Base-by-base conservation (phyloP, 1,140 invertebrate genomes). In the Pseudomyrmex concolor region DNA sequence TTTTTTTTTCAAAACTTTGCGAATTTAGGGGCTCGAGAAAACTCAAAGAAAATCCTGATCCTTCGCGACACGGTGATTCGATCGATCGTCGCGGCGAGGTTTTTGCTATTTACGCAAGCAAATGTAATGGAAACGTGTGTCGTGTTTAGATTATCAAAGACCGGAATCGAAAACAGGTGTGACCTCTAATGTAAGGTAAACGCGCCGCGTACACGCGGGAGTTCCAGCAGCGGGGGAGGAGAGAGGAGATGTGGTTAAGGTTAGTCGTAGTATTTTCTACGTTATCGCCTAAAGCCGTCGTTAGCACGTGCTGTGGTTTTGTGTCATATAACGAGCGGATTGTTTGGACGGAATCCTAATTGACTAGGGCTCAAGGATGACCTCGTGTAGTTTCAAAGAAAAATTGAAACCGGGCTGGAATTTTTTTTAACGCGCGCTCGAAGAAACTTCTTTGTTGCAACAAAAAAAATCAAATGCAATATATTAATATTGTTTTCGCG, bases 101-200 rank as follows among this genome's bases (percentile, higher is more conserved):
- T 34, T 34, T 34, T 34, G 7, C 34, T 34, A 34, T 34, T 34
- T 34, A 7, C 34, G 34, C 34, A 7, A 34, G 34, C 34, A 0
- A 34, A 34, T 0, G 4, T 55, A 17, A 54, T 76, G n/a, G n/a
- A 25, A 51, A 63, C 17, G 10, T 17, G 43, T 17, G 50, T 66
- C 48, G 83, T 85, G 86, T 88, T 87, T 87, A 57, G 74, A 87
- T 87, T 87, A 87, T 82, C 76, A 63, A 81, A 84, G 83, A 50
- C 59, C 64, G 66, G 59, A 77, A 88, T 87, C 71, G 76, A 87
- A 85, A 88, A 82, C 86, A 88, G 86, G 76, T 88, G 81, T 25
- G 85, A 66, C 54, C 71, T 80, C 55, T 63, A 43, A 25, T 22
- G 50, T 74, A 83, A 70, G 66, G 64, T 83, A 73, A 86, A 71